These are phyloP conservation scores for Phallusia fumigata DNA, from an alignment of 23 tunicate species.

Conservation along the genomic window DNA sequence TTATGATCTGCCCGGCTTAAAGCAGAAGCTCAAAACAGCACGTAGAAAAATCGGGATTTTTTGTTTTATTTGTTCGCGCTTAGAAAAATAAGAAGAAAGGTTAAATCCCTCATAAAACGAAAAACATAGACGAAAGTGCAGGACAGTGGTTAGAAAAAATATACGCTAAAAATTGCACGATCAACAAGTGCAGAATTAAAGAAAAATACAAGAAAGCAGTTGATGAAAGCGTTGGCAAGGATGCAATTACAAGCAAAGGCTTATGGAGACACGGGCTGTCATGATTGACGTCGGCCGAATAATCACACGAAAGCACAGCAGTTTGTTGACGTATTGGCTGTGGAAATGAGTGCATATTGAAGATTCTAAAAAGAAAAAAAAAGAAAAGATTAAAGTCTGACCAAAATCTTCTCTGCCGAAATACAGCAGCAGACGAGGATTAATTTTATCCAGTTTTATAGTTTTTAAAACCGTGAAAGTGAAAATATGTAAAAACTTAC, in stretches of 20 bases:
- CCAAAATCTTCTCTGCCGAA: no score
- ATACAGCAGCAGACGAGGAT: no score
- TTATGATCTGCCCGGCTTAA: no score
- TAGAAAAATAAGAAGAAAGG: neutral
- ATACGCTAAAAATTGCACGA: neutral
- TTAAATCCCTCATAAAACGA: neutral
- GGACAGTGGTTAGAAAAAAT: conserved; percentile 2
- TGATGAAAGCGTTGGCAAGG: conserved; percentile 12
- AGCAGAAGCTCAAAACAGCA: no score
- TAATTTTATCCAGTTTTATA: no score
- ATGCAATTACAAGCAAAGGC: neutral
- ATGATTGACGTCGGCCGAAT: no score
- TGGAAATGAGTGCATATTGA: neutral
- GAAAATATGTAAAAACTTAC: neutral
- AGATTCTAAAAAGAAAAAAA: neutral
- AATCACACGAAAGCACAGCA: neutral
- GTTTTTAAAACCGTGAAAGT: neutral
- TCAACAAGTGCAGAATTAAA: neutral
- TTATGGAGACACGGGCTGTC: neutral
- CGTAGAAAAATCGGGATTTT: no score
- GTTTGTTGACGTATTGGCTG: neutral
- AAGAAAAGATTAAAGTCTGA: neutral
- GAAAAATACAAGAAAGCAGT: neutral
- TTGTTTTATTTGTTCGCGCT: neutral
- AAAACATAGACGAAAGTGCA: neutral